Evolutionary conservation across 2,888 invertebrate species (phyloP).

Genomic region (Conops quadrifasciatus): DNA sequence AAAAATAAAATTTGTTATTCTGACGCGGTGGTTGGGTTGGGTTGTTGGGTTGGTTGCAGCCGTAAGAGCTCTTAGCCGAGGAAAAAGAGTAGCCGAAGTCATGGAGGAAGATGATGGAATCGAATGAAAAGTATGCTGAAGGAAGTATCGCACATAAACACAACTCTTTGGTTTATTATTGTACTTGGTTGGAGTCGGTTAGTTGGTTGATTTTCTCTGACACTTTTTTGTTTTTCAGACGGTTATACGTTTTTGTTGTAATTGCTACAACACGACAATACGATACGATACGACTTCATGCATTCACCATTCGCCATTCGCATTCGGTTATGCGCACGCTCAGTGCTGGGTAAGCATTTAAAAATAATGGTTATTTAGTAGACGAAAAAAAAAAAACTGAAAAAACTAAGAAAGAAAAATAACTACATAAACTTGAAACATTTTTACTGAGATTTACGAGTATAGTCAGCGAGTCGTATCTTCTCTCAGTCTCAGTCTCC

Average conservation of each 20-base stretch:
- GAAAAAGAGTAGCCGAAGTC: background rate
- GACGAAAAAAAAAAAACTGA: background rate
- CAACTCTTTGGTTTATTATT: conserved; percentile 26
- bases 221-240: background rate
- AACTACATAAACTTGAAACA: too few relatives aligned
- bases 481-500: too few relatives aligned
- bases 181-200: conserved; percentile 9
- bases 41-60: background rate
- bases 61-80: background rate
- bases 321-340: too few relatives aligned
- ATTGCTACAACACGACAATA: conserved; percentile 27
- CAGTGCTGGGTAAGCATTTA: too few relatives aligned
- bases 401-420: background rate
- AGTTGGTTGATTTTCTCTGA: background rate
- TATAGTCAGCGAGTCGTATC: too few relatives aligned
- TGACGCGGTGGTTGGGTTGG: background rate
- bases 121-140: background rate
- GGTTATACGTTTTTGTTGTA: background rate
- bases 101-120: background rate
- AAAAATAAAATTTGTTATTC: conserved; percentile 17
- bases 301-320: background rate
- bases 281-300: background rate
- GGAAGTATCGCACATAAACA: background rate
- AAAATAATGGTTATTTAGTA: too few relatives aligned
- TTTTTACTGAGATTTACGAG: too few relatives aligned